Evolutionary conservation across 2,797 vertebrate species (phyloP), one percentile per base, ranked within the genome.

Genomic region (Syngnathus acus): DNA sequence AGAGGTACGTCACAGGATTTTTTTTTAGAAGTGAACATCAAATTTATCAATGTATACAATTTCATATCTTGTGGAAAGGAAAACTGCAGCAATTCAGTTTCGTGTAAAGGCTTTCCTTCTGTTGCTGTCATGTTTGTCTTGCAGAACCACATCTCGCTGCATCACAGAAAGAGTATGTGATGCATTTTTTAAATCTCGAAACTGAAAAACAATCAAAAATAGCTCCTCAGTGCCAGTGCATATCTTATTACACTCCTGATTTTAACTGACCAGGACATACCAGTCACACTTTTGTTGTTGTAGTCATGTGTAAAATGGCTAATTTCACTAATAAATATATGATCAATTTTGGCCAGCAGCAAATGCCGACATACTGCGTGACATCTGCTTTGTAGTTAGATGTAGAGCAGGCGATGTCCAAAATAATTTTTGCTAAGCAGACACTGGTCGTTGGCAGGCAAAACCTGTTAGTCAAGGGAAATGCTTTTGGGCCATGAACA

Each of bases 381-480:
- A 88, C 89, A 89, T 89, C 89, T 90, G 89, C 80, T 89, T 89
- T 86, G 82, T 87, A 87, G 81, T 86, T 82, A 74, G 78, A 75
- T 82, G 32, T 57, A 37, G 26, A 57, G 26, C 26, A 66, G 80
- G 72, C 59, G 68, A 84, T 82, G 87, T 89, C 87, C 89, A 88
- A 88, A 86, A 84, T 74, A 83, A 79, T 82, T 81, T 89, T 89
- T 81, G 79, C 79, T 78, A 89, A 84, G 83, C 85, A 85, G 85
- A 84, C 85, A 84, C 75, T 85, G 84, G 84, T 88, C 87, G 73
- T 88, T 90, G 89, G 89, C 89, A 89, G 73, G 58, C 73, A 81
- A 43, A 86, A 82, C 85, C 78, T 85, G 85, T 78, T 84, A 84
- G 87, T 87, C 84, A 81, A 75, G 86, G 85, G 86, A 89, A 81